These are phyloP conservation scores for Salmo trutta DNA, from an alignment of 2,797 vertebrate species.

Conservation along the genomic window DNA sequence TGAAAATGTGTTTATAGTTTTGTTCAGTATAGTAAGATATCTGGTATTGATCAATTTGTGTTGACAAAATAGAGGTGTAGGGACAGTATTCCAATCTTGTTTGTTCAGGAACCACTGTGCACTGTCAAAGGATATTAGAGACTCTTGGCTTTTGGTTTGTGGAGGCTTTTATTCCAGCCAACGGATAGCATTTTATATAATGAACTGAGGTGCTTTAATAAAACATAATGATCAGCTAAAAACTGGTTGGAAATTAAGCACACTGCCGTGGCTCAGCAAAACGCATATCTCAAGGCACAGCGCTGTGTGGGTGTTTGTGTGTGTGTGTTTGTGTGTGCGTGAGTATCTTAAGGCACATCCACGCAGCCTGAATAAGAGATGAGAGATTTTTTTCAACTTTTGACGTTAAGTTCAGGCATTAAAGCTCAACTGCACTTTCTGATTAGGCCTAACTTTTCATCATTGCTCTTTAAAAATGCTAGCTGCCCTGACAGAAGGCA, in stretches of 20 bases:
- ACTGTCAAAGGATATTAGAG: constrained; percentile 43
- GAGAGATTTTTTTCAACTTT: constrained; percentile 28
- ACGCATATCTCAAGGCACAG: constrained; percentile 68
- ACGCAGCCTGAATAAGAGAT: constrained; percentile 67
- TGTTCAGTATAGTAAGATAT: neutral
- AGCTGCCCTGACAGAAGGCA: too few relatives aligned
- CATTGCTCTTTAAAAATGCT: too few relatives aligned
- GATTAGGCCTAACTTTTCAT: too few relatives aligned
- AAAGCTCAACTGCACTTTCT: too few relatives aligned
- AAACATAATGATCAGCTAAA: constrained; percentile 77
- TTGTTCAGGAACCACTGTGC: constrained; percentile 58
- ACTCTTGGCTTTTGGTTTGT: constrained; percentile 46
- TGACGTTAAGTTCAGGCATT: too few relatives aligned
- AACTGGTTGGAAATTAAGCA: constrained; percentile 73
- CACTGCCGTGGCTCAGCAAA: constrained; percentile 69
- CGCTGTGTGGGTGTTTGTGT: neutral
- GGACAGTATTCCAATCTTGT: constrained; percentile 33
- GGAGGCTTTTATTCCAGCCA: constrained; percentile 20
- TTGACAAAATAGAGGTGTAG: constrained; percentile 51
- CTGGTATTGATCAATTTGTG: constrained; percentile 47
- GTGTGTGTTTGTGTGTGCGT: neutral
- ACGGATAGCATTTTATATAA: constrained; percentile 61
- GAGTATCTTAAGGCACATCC: constrained; percentile 69
- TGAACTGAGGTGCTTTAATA: constrained; percentile 70
- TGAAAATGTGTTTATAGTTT: neutral